Percentiles rank a stretch among this genome's conserved stretches.
phyloP scores from a whole-genome alignment of 2,888 invertebrate genomes.

The Tuta absoluta region DNA sequence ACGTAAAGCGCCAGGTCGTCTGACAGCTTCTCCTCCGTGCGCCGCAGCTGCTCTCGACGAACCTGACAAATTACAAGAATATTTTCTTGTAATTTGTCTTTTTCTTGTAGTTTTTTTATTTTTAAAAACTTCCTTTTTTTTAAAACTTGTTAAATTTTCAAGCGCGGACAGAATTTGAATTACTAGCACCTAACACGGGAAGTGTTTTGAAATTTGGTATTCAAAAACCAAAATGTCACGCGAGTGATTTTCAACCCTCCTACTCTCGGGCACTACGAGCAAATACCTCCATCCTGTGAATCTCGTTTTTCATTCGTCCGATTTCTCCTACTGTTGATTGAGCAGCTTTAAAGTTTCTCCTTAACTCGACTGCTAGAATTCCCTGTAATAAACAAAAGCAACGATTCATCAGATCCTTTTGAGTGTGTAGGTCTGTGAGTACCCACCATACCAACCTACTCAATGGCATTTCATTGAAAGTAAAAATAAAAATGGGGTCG shows the following conservation, averaged over 20 bases:
- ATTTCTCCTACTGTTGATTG: slow-evolving; percentile 85
- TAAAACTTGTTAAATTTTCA: too few relatives aligned
- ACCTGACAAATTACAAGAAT: slow-evolving; percentile 47
- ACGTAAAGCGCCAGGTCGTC: slow-evolving; percentile 72
- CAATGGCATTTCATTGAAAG: too few relatives aligned
- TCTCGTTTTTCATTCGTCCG: slow-evolving; percentile 88
- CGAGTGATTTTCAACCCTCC: too few relatives aligned
- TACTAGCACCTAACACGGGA: too few relatives aligned
- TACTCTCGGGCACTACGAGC: background rate
- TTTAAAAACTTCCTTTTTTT: too few relatives aligned
- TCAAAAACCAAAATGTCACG: too few relatives aligned
- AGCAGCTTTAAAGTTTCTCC: slow-evolving; percentile 84
- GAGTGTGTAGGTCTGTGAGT: too few relatives aligned
- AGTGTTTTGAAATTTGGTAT: too few relatives aligned
- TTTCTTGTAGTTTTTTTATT: too few relatives aligned
- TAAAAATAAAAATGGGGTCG: too few relatives aligned
- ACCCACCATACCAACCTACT: too few relatives aligned
- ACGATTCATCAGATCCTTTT: background rate
- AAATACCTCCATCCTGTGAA: slow-evolving; percentile 90
- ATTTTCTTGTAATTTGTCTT: background rate
- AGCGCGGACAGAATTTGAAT: too few relatives aligned
- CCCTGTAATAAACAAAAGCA: slow-evolving; percentile 50
- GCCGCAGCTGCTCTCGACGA: slow-evolving; percentile 70
- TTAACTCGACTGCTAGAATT: slow-evolving; percentile 86
- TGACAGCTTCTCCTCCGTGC: slow-evolving; percentile 67